Conservation (phyloP, 2,888 invertebrate genomes). For the Odiellus spinosus region DNA sequence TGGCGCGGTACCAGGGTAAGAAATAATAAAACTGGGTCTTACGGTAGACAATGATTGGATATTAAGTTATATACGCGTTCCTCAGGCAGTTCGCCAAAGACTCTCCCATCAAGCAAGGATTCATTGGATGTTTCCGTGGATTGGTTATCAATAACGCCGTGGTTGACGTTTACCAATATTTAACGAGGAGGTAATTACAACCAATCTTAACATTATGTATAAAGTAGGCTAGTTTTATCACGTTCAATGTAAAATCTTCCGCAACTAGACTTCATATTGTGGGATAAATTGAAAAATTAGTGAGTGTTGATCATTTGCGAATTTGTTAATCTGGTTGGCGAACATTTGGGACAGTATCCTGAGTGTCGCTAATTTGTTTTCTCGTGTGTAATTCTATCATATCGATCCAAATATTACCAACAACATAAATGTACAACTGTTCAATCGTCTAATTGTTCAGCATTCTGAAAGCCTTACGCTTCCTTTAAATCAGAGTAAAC, state of each 20-base stretch:
- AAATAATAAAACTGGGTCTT: neutral
- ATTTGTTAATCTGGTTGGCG: no score
- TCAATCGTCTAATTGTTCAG: no score
- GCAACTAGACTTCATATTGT: neutral
- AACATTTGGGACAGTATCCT: no score
- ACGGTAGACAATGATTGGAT: neutral
- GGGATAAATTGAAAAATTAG: no score
- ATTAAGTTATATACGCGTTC: neutral
- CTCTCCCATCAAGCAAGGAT: constrained; percentile 40
- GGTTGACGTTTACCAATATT: constrained; percentile 76
- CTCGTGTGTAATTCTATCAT: no score
- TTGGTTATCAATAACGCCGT: constrained; percentile 80
- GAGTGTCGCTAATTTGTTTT: no score
- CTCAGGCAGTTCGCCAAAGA: constrained; percentile 10
- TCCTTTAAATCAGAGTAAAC: no score
- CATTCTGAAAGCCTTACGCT: no score
- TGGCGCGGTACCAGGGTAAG: constrained; percentile 79
- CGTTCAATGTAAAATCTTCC: neutral
- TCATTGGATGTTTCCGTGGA: constrained; percentile 86
- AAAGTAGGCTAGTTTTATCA: neutral
- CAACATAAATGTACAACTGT: no score
- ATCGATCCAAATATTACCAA: no score
- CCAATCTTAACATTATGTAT: neutral
- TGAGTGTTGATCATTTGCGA: neutral
- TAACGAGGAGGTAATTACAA: constrained; percentile 36